Evolutionary conservation across 2,113 vertebrate genomes (phyloP), one percentile per base, ranked within the genome.

Genomic region (Calypte anna): DNA sequence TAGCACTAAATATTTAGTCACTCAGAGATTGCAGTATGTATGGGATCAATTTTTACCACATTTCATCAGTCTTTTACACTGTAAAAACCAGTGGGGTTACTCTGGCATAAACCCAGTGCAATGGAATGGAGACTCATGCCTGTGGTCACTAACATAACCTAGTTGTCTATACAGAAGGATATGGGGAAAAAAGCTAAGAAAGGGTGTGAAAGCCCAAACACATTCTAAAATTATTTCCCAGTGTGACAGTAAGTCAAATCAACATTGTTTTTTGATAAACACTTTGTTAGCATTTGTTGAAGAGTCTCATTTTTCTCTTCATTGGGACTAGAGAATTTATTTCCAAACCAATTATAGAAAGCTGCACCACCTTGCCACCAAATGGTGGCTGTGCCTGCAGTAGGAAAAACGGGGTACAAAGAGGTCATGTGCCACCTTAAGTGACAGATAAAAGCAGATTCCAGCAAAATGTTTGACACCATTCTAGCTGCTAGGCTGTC

Each of bases 21-120:
- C 89, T 92, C 66, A 86, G 62, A 92, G 66, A 89, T 85, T 84
- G 54, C 70, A 94, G 78, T 92, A 96, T 87, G 84, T 92, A 94
- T 94, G 81, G 89, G 93, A 91, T 93, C 94, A 66, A 94, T 94
- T 95, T 94, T 93, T 93, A 95, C 91, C 83, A 91, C 83, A 89
- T 95, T 91, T 92, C 77, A 87, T 82, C 93, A 66, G 50, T 57
- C 48, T 86, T 83, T 96, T 86, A 69, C 53, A 69, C 66, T 87
- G 74, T 75, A 73, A 94, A 94, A 92, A 95, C 62, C 77, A 93
- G 54, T 59, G 46, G 92, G 50, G 94, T 92, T 96, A 84, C 78
- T 93, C 93, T 95, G 91, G 89, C 93, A 91, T n/a, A 43, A 93
- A 94, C 87, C 22, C 66, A 89, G 27, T 58, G 69, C 73, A 92